Evolutionary conservation across 2,797 vertebrate genomes (phyloP).

Genomic region (Buphagus erythrorhynchus): DNA sequence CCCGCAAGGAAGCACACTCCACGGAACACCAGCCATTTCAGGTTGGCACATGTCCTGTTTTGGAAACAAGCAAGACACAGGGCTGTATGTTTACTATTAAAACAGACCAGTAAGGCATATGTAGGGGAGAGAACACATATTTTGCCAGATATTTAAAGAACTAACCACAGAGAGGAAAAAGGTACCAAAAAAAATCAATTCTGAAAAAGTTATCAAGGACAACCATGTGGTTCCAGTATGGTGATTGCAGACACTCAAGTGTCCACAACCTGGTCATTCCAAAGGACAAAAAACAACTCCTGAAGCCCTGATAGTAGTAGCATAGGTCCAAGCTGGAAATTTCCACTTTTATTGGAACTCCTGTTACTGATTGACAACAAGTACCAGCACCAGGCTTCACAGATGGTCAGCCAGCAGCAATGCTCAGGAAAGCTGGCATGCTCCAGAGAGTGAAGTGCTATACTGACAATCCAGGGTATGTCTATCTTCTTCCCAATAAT

Average conservation of each 20-base stretch:
- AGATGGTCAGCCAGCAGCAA: background rate
- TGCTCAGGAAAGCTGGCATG: background rate
- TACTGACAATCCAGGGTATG: background rate
- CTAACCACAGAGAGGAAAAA: background rate
- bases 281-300: background rate
- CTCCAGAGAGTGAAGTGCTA: background rate
- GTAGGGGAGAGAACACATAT: background rate
- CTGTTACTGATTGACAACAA: background rate
- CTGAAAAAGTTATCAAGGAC: background rate
- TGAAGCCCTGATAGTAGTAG: background rate
- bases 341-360: background rate
- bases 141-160: background rate
- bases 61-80: background rate
- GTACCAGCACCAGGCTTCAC: background rate
- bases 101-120: background rate
- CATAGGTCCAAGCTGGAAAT: background rate
- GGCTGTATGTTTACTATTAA: background rate
- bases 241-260: background rate
- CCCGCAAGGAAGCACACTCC: background rate
- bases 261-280: background rate
- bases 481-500: background rate
- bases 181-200: background rate
- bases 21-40: background rate
- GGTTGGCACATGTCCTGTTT: background rate
- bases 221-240: rapidly evolving